A percentile compares a stretch with the other conserved stretches of the same genome.
phyloP scores from a whole-genome alignment of 1,140 invertebrate species.

The Macrocentrus cingulum region DNA sequence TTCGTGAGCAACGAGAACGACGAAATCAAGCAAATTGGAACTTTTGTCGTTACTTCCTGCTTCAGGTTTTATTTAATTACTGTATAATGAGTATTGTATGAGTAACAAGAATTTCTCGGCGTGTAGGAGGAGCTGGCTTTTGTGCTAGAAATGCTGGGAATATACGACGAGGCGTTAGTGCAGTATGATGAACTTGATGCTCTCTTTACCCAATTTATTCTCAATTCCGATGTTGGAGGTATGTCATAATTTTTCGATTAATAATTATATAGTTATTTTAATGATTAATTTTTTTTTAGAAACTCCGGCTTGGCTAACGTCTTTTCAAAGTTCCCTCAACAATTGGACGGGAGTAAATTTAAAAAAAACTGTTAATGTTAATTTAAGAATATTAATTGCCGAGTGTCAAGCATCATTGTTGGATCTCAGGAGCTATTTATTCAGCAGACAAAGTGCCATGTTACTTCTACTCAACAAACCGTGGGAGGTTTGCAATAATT shows the following conservation, averaged over 20 bases:
- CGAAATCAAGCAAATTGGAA: constrained; percentile 90
- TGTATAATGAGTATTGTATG: background rate
- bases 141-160: constrained; percentile 89
- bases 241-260: constrained; percentile 27
- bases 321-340: constrained; percentile 75
- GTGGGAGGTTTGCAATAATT: constrained; percentile 69
- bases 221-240: constrained; percentile 86
- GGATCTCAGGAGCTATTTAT: constrained; percentile 93
- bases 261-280: constrained; percentile 8
- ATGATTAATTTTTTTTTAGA: constrained; percentile 52
- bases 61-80: constrained; percentile 66
- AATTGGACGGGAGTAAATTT: constrained; percentile 83
- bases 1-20: constrained; percentile 85
- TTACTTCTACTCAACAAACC: constrained; percentile 76
- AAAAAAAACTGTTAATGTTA: constrained; percentile 66
- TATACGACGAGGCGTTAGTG: constrained; percentile 91
- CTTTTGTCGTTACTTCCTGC: constrained; percentile 91
- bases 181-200: constrained; percentile 98
- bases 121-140: constrained; percentile 90
- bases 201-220: constrained; percentile 93
- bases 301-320: constrained; percentile 77
- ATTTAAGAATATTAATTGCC: constrained; percentile 70
- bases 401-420: constrained; percentile 75
- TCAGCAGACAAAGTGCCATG: constrained; percentile 88
- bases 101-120: constrained; percentile 20